Evolutionary conservation across 2,888 invertebrate species (phyloP), one percentile per base, ranked within the genome.

Genomic region (Dynastes hyllus): DNA sequence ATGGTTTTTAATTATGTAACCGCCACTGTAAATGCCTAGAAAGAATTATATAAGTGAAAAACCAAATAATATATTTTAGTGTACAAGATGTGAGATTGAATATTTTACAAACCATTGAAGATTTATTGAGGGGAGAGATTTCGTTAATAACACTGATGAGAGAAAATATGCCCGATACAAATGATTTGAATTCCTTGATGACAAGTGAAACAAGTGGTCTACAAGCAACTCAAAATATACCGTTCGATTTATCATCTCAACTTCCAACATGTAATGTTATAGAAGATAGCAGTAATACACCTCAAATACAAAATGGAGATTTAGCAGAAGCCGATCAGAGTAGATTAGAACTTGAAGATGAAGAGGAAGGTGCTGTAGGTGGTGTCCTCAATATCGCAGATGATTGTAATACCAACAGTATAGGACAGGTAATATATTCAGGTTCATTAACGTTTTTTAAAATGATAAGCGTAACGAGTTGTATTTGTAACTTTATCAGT

Each of bases 301-400:
- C 79, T 32, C 91, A 91, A 82, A 92, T 92, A 86, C 91, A 92
- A 81, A 93, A 95, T 86, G 95, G 93, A 37, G 95, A 95, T 85
- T 89, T 95, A 82, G 95, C 95, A 0, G 95, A 95, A 88, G 95
- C 95, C 9, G 95, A 95, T 89, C 95, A 95, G 88, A 93, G 94
- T 76, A 91, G 94, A 83, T 91, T 89, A 76, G 87, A 85, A 66
- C 84, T 86, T 45, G 87, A 86, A 4, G 85, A 83, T 5, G 87
- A 87, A 27, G 87, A 87, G 55, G 88, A 88, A 79, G 89, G 89
- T 13, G 89, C 89, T 1, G 88, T 89, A n/a, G 89, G 89, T 13
- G 89, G 89, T 0, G 81, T 87, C 58, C 80, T 87, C 77, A 85
- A 85, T 70, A 58, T 78, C 55, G 76, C 80, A 13, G 75, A 63